Evolutionary conservation across 2,888 invertebrate genomes (phyloP), one percentile per base, ranked within the genome.

Genomic region (Sepioteuthis lessoniana): DNA sequence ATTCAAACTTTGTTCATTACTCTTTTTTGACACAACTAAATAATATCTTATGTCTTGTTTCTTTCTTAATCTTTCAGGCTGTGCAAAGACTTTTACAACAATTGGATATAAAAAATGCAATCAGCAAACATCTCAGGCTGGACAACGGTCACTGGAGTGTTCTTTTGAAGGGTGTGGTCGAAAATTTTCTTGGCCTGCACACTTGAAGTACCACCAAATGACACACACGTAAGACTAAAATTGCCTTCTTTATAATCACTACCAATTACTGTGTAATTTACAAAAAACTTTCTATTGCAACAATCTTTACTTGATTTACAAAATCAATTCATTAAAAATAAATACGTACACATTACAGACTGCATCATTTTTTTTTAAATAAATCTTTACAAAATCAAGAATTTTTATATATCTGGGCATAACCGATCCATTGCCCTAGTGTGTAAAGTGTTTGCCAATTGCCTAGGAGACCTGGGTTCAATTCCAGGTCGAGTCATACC

Each of bases 201-300:
- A 97, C 94, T 95, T 96, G 46, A 96, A 96, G 94, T 97, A 97
- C 94, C 97, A 97, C 94, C 95, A 95, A 94, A 95, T 96, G 21
- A 97, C 97, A 0, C 97, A 97, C 95, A 96, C 95, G 97, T 97
- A 96, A 95, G 96, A 46, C 47, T 93, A 28, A 76, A n/a, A 76
- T n/a, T 35, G 19, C 8, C 13, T 35, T 76, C n/a, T 10, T 76
- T n/a, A 21, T 60, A 31, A 31, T 60, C 42, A 28, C 8, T 28
- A 8, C 21, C 60, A 28, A 50, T 50, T 21, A 50, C 21, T 19
- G 19, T 0, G 50, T 19, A 50, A 50, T 50, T 50, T 50, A 50
- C 19, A 50, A 50, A 16, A 50, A 0, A 3, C 19, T 50, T 50
- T 50, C 50, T 50, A 16, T 50, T 50, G 21, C 21, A 16, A 50